Base-by-base conservation (phyloP, 2,113 vertebrate genomes). In the Pipa parva region DNA sequence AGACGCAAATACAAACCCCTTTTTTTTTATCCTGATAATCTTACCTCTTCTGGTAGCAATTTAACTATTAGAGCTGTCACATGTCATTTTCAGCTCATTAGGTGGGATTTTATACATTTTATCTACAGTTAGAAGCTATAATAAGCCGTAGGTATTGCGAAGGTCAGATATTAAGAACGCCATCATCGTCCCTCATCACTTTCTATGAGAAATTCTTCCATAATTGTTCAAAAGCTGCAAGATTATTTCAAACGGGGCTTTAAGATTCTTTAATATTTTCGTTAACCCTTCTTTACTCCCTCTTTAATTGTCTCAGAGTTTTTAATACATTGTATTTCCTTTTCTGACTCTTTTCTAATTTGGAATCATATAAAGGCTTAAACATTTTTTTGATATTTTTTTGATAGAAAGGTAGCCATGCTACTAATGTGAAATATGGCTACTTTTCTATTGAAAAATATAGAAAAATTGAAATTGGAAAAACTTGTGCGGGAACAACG, bases 121-220 rank as follows among this genome's bases (percentile, higher is more conserved):
- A 69, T 58, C 70, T 77, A 74, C 74, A 80, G 72, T 85, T 76
- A 81, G 50, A 60, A 71, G 75, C 79, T 78, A 81, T 83, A 84
- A 77, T 85, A 78, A 84, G 77, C 77, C 78, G 72, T 79, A 76
- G 79, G 83, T 87, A 89, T 84, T 66, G 79, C 74, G 80, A 83
- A 88, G 82, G 82, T 84, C 85, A 87, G 88, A 90, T 91, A 93
- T 87, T 88, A 83, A 74, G 78, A 80, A 67, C 80, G 82, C 85
- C 87, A 86, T 85, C 82, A 80, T 87, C 84, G 81, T 91, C 91
- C 78, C 72, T 93, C 92, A 89, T 87, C 87, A 61, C 90, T 80
- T 81, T 59, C 88, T 87, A 93, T 91, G 85, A 92, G 88, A 93
- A 90, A 92, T 92, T 95, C 90, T 91, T 88, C 71, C 71, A 64